Evolutionary conservation across 2,113 vertebrate genomes (phyloP).

Genomic region (Desmodus rotundus): DNA sequence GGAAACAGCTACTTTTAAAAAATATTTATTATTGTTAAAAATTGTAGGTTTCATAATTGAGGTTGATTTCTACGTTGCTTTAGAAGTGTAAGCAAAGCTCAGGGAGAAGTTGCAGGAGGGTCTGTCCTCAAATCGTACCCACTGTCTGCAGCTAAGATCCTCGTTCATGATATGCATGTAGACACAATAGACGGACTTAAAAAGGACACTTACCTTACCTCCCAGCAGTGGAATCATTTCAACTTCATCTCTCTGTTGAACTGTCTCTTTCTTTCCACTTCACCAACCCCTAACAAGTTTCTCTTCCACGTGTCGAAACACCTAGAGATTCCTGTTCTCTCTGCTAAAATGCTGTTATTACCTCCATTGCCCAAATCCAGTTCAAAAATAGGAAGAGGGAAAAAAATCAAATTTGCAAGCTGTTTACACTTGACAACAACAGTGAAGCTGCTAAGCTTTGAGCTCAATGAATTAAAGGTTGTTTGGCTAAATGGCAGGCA

Average conservation of each 20-base stretch:
- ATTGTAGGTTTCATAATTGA: neutral
- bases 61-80: neutral
- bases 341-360: neutral
- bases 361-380: neutral
- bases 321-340: constrained; percentile 30
- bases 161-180: neutral
- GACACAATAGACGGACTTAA: neutral
- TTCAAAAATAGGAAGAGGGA: constrained; percentile 34
- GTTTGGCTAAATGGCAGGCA: constrained; percentile 89
- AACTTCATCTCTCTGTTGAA: neutral
- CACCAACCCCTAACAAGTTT: neutral
- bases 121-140: neutral
- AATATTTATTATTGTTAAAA: neutral
- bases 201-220: constrained; percentile 70
- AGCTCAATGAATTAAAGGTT: constrained; percentile 85
- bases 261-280: neutral
- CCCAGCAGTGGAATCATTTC: neutral
- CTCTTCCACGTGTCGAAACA: neutral
- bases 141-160: neutral
- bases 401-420: constrained; percentile 53
- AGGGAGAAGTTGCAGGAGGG: neutral
- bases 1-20: neutral
- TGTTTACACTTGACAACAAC: constrained; percentile 55
- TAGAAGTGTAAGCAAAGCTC: neutral
- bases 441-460: constrained; percentile 71